Percentiles rank a stretch among this genome's conserved stretches.
Evolutionary conservation across 2,888 invertebrate genomes (phyloP).

Genomic region (Watsonalla binaria): DNA sequence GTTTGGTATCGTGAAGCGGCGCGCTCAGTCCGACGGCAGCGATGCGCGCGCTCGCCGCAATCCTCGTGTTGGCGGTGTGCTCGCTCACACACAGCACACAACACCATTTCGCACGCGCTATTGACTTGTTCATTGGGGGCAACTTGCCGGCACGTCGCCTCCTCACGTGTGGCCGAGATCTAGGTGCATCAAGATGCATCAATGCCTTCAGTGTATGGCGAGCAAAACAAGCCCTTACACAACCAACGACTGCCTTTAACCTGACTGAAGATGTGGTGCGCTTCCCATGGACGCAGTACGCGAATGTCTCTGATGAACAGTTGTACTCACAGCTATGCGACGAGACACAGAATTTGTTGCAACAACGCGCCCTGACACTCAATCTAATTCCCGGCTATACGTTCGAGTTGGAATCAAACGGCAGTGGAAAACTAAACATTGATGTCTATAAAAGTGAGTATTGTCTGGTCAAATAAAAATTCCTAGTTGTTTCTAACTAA

Average conservation of each 20-base stretch:
- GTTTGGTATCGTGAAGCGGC: conserved; percentile 28
- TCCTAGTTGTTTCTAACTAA: background rate
- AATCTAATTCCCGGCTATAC: conserved; percentile 71
- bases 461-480: background rate
- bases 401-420: conserved; percentile 71
- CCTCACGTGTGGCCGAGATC: conserved; percentile 40
- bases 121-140: conserved; percentile 27
- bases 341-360: conserved; percentile 71
- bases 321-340: conserved; percentile 69
- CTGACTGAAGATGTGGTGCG: conserved; percentile 44
- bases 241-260: conserved; percentile 24
- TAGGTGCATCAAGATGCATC: conserved; percentile 74
- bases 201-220: conserved; percentile 77
- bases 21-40: conserved; percentile 59
- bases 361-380: conserved; percentile 67
- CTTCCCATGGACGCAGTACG: conserved; percentile 65
- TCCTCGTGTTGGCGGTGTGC: conserved; percentile 49
- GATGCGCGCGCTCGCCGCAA: conserved; percentile 67
- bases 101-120: conserved; percentile 29
- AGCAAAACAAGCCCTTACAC: conserved; percentile 50
- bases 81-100: conserved; percentile 35
- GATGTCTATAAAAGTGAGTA: conserved; percentile 69
- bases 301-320: conserved; percentile 63
- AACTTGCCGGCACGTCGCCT: conserved; percentile 28
- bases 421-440: conserved; percentile 67